Evolutionary conservation across 2,888 invertebrate species (phyloP).

Genomic region (Trilocha varians): DNA sequence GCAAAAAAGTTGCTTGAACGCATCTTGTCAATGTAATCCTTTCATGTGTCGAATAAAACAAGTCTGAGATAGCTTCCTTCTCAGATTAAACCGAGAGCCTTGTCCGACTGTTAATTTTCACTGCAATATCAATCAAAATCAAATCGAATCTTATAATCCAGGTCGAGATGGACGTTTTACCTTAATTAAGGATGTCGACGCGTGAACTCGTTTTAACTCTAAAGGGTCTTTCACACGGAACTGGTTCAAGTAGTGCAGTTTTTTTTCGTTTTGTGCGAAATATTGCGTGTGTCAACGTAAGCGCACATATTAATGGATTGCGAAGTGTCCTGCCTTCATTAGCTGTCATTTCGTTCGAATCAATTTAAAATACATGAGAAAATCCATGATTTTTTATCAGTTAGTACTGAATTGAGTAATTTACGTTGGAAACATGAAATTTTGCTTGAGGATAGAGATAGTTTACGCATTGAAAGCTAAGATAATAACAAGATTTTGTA

Average conservation of each 20-base stretch:
- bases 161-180: conserved; percentile 32
- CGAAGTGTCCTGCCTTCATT: too few species aligned
- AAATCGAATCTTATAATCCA: conserved; percentile 51
- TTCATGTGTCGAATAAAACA: conserved; percentile 24
- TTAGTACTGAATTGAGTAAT: too few species aligned
- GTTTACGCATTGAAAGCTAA: too few species aligned
- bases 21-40: conserved; percentile 43
- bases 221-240: not conserved
- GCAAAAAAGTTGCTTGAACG: conserved; percentile 22
- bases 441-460: too few species aligned
- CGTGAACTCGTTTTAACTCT: conserved; percentile 16
- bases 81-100: conserved; percentile 18
- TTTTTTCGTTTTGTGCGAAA: not conserved
- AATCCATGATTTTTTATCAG: too few species aligned
- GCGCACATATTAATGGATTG: too few species aligned
- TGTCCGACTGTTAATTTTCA: conserved; percentile 23
- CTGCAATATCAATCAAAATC: conserved; percentile 60
- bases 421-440: too few species aligned
- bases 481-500: too few species aligned
- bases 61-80: conserved; percentile 24
- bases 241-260: not conserved
- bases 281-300: not conserved
- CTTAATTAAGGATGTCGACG: conserved; percentile 51
- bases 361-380: too few species aligned
- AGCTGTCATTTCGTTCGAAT: too few species aligned